Percentiles rank a stretch among this genome's conserved stretches.
phyloP scores from a whole-genome alignment of 2,888 invertebrate species.

The Eumacrocentrus americanus region DNA sequence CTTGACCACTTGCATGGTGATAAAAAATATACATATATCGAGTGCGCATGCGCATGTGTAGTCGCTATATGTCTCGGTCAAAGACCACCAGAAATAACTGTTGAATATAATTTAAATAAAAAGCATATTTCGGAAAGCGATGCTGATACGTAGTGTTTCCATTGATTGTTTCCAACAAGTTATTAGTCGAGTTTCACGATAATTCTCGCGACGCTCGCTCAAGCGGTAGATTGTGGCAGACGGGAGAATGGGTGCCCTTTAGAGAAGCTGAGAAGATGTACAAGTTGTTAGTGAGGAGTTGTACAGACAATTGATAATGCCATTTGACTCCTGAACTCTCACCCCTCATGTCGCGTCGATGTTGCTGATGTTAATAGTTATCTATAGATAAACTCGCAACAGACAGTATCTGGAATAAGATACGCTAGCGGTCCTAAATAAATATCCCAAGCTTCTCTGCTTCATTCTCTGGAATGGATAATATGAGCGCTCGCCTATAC shows the following conservation, averaged over 20 bases:
- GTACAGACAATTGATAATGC: slow-evolving; percentile 28
- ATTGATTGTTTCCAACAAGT: slow-evolving; percentile 30
- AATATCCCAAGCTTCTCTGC: slow-evolving; percentile 7
- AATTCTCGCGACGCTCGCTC: slow-evolving; percentile 20
- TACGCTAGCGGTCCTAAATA: slow-evolving; percentile 5
- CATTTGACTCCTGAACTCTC: slow-evolving; percentile 25
- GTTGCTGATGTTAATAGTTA: slow-evolving; percentile 11
- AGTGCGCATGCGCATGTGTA: not conserved
- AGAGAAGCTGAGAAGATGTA: slow-evolving; percentile 30
- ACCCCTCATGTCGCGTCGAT: not conserved
- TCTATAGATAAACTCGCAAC: not conserved
- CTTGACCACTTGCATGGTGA: not conserved
- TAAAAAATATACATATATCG: slow-evolving; percentile 9
- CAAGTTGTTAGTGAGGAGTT: slow-evolving; percentile 25
- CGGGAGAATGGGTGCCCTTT: slow-evolving; percentile 13
- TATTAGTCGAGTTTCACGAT: slow-evolving; percentile 28
- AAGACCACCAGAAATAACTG: slow-evolving; percentile 23
- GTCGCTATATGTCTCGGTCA: slow-evolving; percentile 18
- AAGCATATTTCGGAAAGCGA: slow-evolving; percentile 1
- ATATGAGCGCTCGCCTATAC: not conserved
- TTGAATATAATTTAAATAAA: not conserved
- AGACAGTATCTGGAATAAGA: not conserved
- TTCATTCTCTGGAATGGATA: slow-evolving; percentile 7
- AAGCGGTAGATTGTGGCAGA: slow-evolving; percentile 16
- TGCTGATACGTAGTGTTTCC: slow-evolving; percentile 18